Evolutionary conservation across 2,113 vertebrate genomes (phyloP).

Genomic region (Lanius collurio): DNA sequence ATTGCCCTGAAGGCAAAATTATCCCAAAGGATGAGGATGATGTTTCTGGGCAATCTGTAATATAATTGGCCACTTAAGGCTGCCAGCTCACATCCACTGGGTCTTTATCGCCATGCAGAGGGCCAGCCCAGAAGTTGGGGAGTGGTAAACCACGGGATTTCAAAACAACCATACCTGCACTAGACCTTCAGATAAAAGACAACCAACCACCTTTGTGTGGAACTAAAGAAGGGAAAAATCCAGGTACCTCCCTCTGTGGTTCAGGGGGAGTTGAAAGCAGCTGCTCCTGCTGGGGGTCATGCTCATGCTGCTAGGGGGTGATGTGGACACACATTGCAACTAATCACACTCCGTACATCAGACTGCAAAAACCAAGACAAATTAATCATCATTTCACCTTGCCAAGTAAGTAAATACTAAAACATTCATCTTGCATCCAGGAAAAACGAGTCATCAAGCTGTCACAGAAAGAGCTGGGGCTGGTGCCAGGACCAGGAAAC

Average conservation of each 20-base stretch:
- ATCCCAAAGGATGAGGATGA: background rate
- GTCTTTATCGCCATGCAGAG: background rate
- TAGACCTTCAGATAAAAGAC: background rate
- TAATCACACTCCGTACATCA: background rate
- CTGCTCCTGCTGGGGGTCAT: background rate
- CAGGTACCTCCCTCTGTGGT: background rate
- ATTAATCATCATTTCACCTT: background rate
- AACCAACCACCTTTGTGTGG: background rate
- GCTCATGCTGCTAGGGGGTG: rapidly evolving
- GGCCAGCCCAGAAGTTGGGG: background rate
- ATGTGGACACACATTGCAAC: background rate
- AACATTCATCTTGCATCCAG: background rate
- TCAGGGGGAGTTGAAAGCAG: background rate
- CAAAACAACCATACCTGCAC: background rate
- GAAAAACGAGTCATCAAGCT: background rate
- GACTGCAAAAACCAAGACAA: background rate
- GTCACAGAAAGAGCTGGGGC: background rate
- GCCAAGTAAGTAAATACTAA: background rate
- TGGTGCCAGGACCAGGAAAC: background rate
- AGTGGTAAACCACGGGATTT: background rate
- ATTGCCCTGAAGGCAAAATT: background rate
- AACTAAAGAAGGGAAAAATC: background rate
- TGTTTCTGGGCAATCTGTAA: background rate
- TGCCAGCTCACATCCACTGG: background rate
- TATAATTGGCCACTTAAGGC: background rate